Percentiles rank a stretch among this genome's conserved stretches.
Evolutionary conservation across 2,888 invertebrate genomes (phyloP).

Genomic region (Thumatha senex): DNA sequence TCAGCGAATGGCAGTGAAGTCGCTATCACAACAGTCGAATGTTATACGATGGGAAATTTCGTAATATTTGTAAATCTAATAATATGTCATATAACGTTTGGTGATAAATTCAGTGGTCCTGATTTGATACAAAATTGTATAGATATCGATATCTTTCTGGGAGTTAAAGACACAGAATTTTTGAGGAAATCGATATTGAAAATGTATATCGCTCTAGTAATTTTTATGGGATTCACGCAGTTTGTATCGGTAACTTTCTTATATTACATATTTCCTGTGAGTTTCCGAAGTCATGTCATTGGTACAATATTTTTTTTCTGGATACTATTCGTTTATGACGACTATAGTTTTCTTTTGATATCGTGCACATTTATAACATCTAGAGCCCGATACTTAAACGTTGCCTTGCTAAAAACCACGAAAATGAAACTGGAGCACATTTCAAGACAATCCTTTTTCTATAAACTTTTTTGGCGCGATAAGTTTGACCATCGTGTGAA

Average conservation of each 20-base stretch:
- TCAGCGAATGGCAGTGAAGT: slow-evolving; percentile 30
- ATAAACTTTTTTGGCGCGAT: slow-evolving; percentile 53
- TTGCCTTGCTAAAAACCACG: slow-evolving; percentile 55
- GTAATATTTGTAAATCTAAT: slow-evolving; percentile 42
- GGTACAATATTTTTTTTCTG: slow-evolving; percentile 44
- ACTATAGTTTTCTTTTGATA: slow-evolving; percentile 43
- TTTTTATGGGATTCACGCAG: slow-evolving; percentile 29
- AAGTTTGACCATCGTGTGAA: slow-evolving; percentile 48
- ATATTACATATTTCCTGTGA: slow-evolving; percentile 39
- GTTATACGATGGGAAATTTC: slow-evolving; percentile 42
- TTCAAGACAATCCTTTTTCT: slow-evolving; percentile 49
- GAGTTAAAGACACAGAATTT: slow-evolving; percentile 55
- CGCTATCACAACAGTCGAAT: slow-evolving; percentile 47
- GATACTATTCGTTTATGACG: slow-evolving; percentile 48
- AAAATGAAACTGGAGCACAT: slow-evolving; percentile 51
- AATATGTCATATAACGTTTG: slow-evolving; percentile 46
- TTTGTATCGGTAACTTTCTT: slow-evolving; percentile 33
- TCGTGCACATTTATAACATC: slow-evolving; percentile 41
- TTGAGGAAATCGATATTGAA: slow-evolving; percentile 49
- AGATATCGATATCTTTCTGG: slow-evolving; percentile 56
- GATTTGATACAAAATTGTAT: slow-evolving; percentile 46
- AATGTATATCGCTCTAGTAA: slow-evolving; percentile 23
- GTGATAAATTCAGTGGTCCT: slow-evolving; percentile 41
- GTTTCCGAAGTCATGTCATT: slow-evolving; percentile 37
- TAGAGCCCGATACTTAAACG: slow-evolving; percentile 59